phyloP scores from a whole-genome alignment of 2,113 vertebrate genomes.

The Lanius collurio region DNA sequence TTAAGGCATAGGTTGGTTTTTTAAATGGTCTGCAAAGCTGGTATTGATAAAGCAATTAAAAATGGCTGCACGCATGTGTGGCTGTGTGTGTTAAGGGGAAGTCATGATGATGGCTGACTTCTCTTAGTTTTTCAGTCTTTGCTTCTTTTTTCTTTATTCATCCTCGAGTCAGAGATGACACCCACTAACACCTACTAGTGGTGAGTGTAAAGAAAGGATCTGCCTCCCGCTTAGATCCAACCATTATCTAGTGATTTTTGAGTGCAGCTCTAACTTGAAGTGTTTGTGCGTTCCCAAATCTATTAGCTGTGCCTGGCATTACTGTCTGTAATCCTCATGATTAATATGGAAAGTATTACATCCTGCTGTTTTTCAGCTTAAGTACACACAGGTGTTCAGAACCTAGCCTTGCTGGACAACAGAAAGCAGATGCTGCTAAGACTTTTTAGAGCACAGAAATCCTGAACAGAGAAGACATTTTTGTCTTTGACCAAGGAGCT shows the following conservation, averaged over 20 bases:
- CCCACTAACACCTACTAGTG: slow-evolving; percentile 43
- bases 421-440: slow-evolving; percentile 24
- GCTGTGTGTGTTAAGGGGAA: not conserved
- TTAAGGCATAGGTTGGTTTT: slow-evolving; percentile 18
- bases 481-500: slow-evolving; percentile 48
- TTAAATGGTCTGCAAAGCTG: slow-evolving; percentile 10
- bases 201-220: not conserved
- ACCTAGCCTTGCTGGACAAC: not conserved
- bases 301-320: not conserved
- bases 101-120: slow-evolving; percentile 9
- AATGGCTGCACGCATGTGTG: not conserved
- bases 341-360: not conserved
- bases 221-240: not conserved
- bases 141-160: slow-evolving; percentile 1
- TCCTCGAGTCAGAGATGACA: not conserved
- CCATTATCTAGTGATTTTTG: slow-evolving; percentile 5
- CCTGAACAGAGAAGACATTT: slow-evolving; percentile 61
- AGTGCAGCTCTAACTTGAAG: not conserved
- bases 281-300: slow-evolving; percentile 8
- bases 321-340: slow-evolving; percentile 7
- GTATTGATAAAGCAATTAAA: not conserved
- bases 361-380: slow-evolving; percentile 28
- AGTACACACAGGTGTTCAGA: not conserved
- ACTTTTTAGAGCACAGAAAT: slow-evolving; percentile 16
- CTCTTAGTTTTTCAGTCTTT: not conserved